These are phyloP conservation scores for Ascaphus truei DNA, from an alignment of 2,113 vertebrate species.

Conservation along the genomic window DNA sequence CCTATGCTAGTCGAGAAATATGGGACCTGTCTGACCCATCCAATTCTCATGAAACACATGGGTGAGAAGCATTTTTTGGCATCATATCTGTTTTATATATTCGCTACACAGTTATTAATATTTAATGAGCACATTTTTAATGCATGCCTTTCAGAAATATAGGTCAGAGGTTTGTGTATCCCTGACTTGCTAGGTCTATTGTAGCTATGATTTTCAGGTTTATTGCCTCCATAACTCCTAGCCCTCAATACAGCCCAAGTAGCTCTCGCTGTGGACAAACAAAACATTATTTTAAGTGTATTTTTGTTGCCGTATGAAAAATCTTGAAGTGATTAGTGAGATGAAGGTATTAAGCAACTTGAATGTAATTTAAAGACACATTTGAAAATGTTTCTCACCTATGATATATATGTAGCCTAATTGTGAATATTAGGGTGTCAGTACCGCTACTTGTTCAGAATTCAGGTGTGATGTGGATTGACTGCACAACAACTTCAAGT, in stretches of 20 bases:
- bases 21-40: background rate
- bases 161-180: background rate
- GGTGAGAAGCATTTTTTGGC: background rate
- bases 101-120: background rate
- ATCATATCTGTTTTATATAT: constrained; percentile 7
- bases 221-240: constrained; percentile 18
- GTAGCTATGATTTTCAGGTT: background rate
- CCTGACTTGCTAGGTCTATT: background rate
- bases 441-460: no score
- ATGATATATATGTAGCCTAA: no score
- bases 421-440: no score
- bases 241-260: background rate
- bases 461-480: no score
- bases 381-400: no score
- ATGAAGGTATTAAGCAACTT: no score
- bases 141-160: background rate
- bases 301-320: no score
- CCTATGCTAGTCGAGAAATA: background rate
- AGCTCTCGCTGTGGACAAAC: background rate
- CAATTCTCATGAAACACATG: background rate
- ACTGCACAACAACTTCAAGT: no score
- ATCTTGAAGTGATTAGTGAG: no score
- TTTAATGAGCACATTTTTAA: constrained; percentile 9
- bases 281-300: no score
- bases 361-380: no score